Evolutionary conservation across 2,113 vertebrate species (phyloP).

Genomic region (Psittacula cyanocephala): DNA sequence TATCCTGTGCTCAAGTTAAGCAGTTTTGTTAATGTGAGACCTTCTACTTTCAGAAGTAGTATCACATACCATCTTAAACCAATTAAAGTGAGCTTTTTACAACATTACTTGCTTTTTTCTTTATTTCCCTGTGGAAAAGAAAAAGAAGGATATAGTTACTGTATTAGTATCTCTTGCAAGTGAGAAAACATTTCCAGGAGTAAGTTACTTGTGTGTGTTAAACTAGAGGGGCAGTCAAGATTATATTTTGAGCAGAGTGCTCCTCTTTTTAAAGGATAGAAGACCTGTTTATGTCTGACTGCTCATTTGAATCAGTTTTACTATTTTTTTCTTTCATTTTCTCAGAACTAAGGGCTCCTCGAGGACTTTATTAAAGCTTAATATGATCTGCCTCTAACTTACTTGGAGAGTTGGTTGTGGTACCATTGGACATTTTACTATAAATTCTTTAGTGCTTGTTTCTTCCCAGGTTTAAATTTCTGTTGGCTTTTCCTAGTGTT

Average conservation of each 20-base stretch:
- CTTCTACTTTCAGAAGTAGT: constrained; percentile 27
- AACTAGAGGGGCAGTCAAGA: background rate
- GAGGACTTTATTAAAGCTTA: constrained; percentile 3
- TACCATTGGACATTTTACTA: background rate
- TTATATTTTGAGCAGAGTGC: background rate
- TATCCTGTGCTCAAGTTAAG: constrained; percentile 62
- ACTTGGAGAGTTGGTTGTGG: background rate
- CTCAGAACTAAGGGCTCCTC: background rate
- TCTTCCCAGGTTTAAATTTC: background rate
- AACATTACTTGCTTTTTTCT: background rate
- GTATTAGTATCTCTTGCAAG: background rate
- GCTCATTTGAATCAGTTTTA: constrained; percentile 7
- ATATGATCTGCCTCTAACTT: background rate
- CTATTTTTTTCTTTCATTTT: background rate
- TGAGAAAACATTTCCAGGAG: background rate
- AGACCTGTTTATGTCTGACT: background rate
- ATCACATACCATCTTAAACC: constrained; percentile 29
- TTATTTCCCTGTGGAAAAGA: background rate
- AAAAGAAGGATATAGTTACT: background rate
- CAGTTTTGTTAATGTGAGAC: constrained; percentile 57
- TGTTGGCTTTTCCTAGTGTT: background rate
- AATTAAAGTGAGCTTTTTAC: constrained; percentile 30
- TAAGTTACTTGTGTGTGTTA: background rate
- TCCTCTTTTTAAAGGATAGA: background rate
- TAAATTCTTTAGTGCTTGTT: background rate